These are phyloP conservation scores for Brachionus asplanchnoidis DNA, from an alignment of 1,140 invertebrate species.

Conservation along the genomic window DNA sequence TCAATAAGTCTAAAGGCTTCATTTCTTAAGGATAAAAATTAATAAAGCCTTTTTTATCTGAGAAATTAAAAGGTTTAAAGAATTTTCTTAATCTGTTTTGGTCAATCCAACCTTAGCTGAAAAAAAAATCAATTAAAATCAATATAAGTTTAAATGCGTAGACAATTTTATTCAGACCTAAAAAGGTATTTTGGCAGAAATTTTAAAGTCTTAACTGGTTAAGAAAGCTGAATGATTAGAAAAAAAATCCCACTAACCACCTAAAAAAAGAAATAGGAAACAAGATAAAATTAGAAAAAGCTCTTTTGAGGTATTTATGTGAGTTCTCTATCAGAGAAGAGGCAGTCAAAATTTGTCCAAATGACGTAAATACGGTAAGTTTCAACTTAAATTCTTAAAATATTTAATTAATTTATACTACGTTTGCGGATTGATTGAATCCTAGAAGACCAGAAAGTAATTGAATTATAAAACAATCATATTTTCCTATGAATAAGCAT, in stretches of 20 bases:
- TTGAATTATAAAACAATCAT: background rate
- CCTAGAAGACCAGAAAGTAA: background rate
- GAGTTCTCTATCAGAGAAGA: background rate
- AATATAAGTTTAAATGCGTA: too few species aligned
- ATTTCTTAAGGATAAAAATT: background rate
- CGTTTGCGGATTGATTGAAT: background rate
- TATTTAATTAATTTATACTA: background rate
- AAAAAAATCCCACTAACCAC: too few species aligned
- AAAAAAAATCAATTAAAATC: too few species aligned
- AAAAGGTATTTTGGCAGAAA: too few species aligned
- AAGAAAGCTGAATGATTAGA: too few species aligned
- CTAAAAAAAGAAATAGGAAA: background rate
- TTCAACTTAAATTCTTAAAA: background rate
- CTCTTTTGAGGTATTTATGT: background rate
- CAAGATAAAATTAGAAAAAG: background rate
- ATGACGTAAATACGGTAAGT: background rate
- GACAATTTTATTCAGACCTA: too few species aligned
- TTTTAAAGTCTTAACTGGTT: too few species aligned
- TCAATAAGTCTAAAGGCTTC: background rate
- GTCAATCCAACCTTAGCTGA: too few species aligned
- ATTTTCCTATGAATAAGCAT: background rate
- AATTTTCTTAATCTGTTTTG: too few species aligned
- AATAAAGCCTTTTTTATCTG: background rate
- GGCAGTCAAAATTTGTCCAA: background rate
- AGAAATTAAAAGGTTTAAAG: too few species aligned